A percentile compares a stretch with the other conserved stretches of the same genome.
These are phyloP conservation scores for Pristis pectinata DNA, from an alignment of 2,797 vertebrate genomes.

Conservation along the genomic window DNA sequence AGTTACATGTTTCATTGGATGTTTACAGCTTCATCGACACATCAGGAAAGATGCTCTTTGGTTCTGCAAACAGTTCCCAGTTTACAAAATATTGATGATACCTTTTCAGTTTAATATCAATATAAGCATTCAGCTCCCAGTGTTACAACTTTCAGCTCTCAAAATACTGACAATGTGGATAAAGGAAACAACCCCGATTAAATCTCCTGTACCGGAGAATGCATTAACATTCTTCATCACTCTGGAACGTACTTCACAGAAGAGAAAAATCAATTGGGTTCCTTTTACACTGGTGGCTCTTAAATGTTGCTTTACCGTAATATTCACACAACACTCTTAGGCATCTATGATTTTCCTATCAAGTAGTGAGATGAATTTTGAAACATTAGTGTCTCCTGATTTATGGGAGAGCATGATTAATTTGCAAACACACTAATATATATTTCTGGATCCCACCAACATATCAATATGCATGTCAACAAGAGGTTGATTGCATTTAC, in stretches of 20 bases:
- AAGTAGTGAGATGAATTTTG: conserved; percentile 11
- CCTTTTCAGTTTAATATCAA: neutral
- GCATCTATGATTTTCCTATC: neutral
- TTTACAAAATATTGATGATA: neutral
- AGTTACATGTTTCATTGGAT: neutral
- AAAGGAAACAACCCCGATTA: neutral
- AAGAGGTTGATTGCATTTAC: neutral
- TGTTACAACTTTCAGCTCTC: neutral
- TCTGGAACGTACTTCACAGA: neutral
- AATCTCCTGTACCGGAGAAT: neutral
- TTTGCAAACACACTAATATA: neutral
- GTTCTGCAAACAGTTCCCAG: neutral
- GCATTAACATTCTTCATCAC: neutral
- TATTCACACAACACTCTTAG: neutral
- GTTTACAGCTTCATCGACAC: neutral
- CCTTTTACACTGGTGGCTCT: neutral
- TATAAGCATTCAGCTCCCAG: neutral
- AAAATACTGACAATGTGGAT: neutral
- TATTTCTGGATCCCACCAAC: neutral
- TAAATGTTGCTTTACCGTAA: neutral
- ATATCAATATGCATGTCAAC: neutral
- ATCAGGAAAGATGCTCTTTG: neutral
- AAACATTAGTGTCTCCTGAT: neutral
- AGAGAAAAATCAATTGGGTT: neutral
- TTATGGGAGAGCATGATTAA: neutral